A percentile compares a stretch with the other conserved stretches of the same genome.
These are phyloP conservation scores for Drosophila flavopinicola DNA, from an alignment of 2,888 invertebrate genomes.

Conservation along the genomic window DNA sequence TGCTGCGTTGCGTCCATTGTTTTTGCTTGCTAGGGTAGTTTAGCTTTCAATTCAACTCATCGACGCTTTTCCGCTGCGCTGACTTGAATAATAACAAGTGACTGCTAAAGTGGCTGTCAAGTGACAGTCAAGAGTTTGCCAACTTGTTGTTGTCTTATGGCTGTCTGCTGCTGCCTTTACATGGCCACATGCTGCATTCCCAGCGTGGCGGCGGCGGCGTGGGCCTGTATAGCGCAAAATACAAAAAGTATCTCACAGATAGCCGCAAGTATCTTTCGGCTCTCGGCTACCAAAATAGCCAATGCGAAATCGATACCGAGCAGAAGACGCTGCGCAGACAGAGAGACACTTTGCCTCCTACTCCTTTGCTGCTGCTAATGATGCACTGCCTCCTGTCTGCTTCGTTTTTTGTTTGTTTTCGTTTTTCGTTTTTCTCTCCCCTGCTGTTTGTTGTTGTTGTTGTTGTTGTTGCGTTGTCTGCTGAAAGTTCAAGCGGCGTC, in stretches of 20 bases:
- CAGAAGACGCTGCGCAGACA: constrained; percentile 1
- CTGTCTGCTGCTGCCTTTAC: constrained; percentile 48
- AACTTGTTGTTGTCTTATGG: constrained; percentile 15
- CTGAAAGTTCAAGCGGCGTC: constrained; percentile 44
- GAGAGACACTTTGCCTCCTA: neutral
- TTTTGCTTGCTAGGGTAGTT: constrained; percentile 5
- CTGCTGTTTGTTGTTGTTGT: neutral
- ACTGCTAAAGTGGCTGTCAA: constrained; percentile 58
- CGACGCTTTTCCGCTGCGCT: constrained; percentile 72
- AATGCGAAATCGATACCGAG: constrained; percentile 32
- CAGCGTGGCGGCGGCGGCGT: constrained; percentile 34
- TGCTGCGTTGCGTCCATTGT: constrained; percentile 61
- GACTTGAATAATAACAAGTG: constrained; percentile 64
- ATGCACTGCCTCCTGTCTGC: constrained; percentile 41
- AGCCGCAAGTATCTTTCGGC: constrained; percentile 18
- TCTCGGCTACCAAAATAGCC: constrained; percentile 37
- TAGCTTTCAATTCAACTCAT: constrained; percentile 62
- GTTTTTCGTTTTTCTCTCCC: constrained; percentile 43
- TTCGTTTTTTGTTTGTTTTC: constrained; percentile 31
- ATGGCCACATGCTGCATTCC: constrained; percentile 68
- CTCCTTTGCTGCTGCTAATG: constrained; percentile 30
- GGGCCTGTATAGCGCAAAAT: constrained; percentile 42
- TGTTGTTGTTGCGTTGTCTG: constrained; percentile 13
- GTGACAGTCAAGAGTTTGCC: constrained; percentile 59
- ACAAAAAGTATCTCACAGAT: constrained; percentile 26